These are phyloP conservation scores for Idaea straminata DNA, from an alignment of 2,888 invertebrate species.

Conservation along the genomic window DNA sequence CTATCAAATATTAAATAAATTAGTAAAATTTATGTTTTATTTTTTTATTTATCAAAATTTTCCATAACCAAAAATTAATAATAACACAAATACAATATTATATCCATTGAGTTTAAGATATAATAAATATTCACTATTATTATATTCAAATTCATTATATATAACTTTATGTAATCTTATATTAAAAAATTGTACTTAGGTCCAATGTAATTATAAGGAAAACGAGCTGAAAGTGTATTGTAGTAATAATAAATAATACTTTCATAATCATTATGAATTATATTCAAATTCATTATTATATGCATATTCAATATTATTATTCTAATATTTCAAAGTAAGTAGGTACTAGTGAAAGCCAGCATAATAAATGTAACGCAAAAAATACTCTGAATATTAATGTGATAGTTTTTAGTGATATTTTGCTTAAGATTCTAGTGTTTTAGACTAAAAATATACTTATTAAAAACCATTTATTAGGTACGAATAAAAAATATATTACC, in stretches of 20 bases:
- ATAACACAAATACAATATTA: not conserved
- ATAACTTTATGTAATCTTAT: too few species aligned
- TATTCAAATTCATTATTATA: slow-evolving; percentile 38
- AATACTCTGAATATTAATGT: slow-evolving; percentile 37
- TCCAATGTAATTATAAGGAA: not conserved
- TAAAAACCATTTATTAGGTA: not conserved
- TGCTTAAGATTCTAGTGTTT: slow-evolving; percentile 34
- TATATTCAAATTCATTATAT: not conserved
- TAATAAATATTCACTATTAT: not conserved
- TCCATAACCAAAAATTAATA: not conserved
- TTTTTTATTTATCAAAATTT: not conserved
- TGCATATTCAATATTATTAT: slow-evolving; percentile 11
- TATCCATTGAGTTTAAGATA: not conserved
- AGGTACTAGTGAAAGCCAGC: slow-evolving; percentile 27
- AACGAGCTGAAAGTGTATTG: slow-evolving; percentile 62
- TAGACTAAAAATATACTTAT: slow-evolving; percentile 4
- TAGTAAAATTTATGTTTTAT: not conserved
- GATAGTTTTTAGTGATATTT: slow-evolving; percentile 62
- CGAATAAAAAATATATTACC: not conserved
- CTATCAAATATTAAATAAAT: not conserved
- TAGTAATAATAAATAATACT: slow-evolving; percentile 63
- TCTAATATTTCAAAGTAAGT: slow-evolving; percentile 29
- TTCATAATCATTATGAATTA: slow-evolving; percentile 63
- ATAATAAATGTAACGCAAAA: slow-evolving; percentile 26
- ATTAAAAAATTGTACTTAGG: not conserved